Conservation (phyloP, 1,140 invertebrate species). For the Drosophila suzukii region DNA sequence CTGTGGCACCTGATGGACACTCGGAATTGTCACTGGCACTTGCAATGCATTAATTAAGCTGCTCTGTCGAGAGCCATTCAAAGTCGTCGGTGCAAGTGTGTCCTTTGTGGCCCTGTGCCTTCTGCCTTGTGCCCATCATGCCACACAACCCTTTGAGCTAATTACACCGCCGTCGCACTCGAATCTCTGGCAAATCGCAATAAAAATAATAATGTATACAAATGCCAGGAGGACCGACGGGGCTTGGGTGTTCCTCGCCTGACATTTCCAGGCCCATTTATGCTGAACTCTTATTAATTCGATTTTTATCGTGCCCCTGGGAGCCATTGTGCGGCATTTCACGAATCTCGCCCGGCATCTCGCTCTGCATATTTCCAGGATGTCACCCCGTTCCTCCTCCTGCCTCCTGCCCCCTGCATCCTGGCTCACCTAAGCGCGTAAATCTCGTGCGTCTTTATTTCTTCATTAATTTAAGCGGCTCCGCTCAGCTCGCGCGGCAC, state of each 20-base stretch:
- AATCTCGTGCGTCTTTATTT: constrained; percentile 82
- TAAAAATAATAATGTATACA: constrained; percentile 60
- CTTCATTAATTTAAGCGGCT: constrained; percentile 83
- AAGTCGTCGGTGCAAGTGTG: constrained; percentile 1
- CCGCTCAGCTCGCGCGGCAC: constrained; percentile 41
- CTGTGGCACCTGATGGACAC: constrained; percentile 66
- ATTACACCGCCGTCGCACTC: constrained; percentile 37
- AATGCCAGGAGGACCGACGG: constrained; percentile 15
- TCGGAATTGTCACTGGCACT: constrained; percentile 61
- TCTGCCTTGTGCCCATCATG: neutral
- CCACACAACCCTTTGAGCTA: constrained; percentile 23
- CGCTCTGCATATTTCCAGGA: constrained; percentile 65
- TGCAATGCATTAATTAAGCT: constrained; percentile 65
- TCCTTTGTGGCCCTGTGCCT: neutral
- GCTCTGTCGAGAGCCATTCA: neutral
- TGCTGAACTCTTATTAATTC: constrained; percentile 83
- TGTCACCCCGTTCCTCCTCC: neutral
- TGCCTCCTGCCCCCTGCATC: constrained; percentile 2
- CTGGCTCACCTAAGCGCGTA: constrained; percentile 71
- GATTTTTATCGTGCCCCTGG: constrained; percentile 83
- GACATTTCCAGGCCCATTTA: constrained; percentile 71
- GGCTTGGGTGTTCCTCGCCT: constrained; percentile 24
- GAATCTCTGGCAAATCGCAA: constrained; percentile 49
- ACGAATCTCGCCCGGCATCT: constrained; percentile 71
- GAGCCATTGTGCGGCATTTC: constrained; percentile 83